These are phyloP conservation scores for Lophotriccus pileatus DNA, from an alignment of 2,797 vertebrate genomes.

Conservation along the genomic window DNA sequence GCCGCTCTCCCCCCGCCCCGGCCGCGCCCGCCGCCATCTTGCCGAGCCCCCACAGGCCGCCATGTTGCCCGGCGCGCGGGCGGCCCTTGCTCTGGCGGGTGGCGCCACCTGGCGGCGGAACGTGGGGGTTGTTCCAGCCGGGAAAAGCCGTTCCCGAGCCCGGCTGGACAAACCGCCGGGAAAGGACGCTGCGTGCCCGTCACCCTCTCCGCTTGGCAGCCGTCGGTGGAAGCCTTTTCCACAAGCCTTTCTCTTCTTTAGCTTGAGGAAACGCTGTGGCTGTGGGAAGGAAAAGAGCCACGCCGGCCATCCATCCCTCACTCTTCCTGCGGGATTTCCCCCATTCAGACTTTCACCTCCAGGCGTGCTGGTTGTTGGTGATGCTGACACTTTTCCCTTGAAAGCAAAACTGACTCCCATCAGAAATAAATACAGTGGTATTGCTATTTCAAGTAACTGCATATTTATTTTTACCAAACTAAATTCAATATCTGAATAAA, in stretches of 20 bases:
- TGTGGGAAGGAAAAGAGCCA: too few species aligned
- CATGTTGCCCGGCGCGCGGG: neutral
- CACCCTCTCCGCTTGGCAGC: too few species aligned
- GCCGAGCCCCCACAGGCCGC: rapidly evolving
- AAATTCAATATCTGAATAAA: neutral
- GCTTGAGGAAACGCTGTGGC: neutral
- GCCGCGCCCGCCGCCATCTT: neutral
- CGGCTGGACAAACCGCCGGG: neutral
- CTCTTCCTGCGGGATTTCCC: neutral
- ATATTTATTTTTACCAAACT: neutral
- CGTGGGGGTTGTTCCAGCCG: too few species aligned
- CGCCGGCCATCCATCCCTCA: rapidly evolving
- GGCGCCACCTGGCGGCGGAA: neutral
- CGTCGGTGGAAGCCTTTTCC: neutral
- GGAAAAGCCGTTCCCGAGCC: too few species aligned
- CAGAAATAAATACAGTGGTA: neutral
- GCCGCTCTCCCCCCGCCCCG: rapidly evolving
- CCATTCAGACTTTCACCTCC: neutral
- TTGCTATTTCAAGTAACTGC: neutral
- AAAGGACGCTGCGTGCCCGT: neutral
- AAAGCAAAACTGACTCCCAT: neutral
- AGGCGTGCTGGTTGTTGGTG: neutral
- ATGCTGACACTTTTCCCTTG: neutral
- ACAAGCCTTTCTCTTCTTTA: neutral
- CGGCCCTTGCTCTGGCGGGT: neutral